These are phyloP conservation scores for Hirudo medicinalis DNA, from an alignment of 1,140 invertebrate genomes.

Conservation along the genomic window DNA sequence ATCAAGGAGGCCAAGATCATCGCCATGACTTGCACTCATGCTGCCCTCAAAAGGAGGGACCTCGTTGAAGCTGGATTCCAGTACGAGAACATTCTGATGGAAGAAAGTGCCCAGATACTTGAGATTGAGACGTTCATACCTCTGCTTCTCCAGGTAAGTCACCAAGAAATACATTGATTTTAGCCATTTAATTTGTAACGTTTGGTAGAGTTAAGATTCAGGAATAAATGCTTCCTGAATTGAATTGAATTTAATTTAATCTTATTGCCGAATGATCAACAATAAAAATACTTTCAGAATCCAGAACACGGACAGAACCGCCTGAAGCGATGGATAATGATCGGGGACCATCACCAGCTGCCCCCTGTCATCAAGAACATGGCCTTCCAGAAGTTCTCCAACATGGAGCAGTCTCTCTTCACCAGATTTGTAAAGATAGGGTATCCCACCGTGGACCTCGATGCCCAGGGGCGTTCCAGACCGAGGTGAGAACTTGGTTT, in stretches of 20 bases:
- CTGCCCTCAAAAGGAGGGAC: constrained; percentile 87
- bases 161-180: background rate
- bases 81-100: constrained; percentile 98
- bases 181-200: background rate
- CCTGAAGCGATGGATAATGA: constrained; percentile 99
- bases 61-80: constrained; percentile 79
- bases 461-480: constrained; percentile 88
- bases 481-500: constrained; percentile 48
- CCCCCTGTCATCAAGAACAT: constrained; percentile 99
- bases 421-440: constrained; percentile 86
- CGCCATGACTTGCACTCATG: constrained; percentile 99
- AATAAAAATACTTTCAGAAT: constrained; percentile 47
- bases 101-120: constrained; percentile 94
- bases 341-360: constrained; percentile 97
- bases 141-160: constrained; percentile 64
- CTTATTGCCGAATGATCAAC: too few relatives aligned
- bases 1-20: constrained; percentile 99
- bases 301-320: constrained; percentile 88
- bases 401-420: constrained; percentile 98
- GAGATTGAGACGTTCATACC: constrained; percentile 99
- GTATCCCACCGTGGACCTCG: constrained; percentile 88
- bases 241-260: too few relatives aligned
- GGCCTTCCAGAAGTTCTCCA: constrained; percentile 99
- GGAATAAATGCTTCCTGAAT: too few relatives aligned
- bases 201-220: background rate